phyloP scores from a whole-genome alignment of 2,113 vertebrate species.

The Cichladusa arquata region DNA sequence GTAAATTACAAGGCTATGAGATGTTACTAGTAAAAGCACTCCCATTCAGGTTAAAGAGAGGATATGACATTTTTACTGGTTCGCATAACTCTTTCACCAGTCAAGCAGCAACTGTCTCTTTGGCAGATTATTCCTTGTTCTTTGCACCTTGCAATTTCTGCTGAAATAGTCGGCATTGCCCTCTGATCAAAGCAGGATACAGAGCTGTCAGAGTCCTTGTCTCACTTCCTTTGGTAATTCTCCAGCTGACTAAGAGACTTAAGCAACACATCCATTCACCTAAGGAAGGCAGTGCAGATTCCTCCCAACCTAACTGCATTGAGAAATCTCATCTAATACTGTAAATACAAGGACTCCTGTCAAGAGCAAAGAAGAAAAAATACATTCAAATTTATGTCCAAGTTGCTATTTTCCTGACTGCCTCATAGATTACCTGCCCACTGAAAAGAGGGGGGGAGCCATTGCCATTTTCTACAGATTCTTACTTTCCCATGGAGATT shows the following conservation, averaged over 20 bases:
- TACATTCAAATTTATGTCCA: slow-evolving; percentile 40
- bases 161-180: background rate
- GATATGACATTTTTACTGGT: background rate
- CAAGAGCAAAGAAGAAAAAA: slow-evolving; percentile 18
- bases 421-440: slow-evolving; percentile 5
- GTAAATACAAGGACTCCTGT: slow-evolving; percentile 43
- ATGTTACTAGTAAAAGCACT: background rate
- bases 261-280: slow-evolving; percentile 21
- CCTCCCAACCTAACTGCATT: background rate
- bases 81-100: background rate
- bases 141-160: slow-evolving; percentile 14
- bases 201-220: slow-evolving; percentile 24
- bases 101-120: background rate
- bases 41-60: background rate
- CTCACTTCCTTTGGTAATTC: slow-evolving; percentile 40
- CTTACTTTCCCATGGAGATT: background rate
- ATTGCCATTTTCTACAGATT: background rate
- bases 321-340: slow-evolving; percentile 24
- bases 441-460: background rate
- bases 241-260: slow-evolving; percentile 34
- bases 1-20: background rate
- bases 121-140: slow-evolving; percentile 9
- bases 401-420: slow-evolving; percentile 5
- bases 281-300: background rate
- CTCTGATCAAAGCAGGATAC: slow-evolving; percentile 12